These are phyloP conservation scores for Falco novaeseelandiae DNA, from an alignment of 2,797 vertebrate species.

Conservation along the genomic window DNA sequence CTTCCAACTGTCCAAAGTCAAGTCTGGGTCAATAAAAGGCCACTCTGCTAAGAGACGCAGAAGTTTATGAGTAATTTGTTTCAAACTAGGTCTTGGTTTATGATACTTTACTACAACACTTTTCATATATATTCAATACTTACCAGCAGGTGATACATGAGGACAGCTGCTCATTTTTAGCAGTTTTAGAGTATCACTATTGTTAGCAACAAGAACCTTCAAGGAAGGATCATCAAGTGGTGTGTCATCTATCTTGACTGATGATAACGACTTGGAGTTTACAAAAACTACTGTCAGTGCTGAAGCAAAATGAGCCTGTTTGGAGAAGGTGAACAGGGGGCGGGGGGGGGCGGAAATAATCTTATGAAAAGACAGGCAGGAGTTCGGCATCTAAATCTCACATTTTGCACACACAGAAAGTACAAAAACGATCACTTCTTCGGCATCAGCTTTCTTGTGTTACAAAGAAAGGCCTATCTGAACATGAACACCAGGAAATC, in stretches of 20 bases:
- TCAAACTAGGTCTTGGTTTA: background rate
- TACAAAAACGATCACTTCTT: background rate
- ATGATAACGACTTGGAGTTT: slow-evolving; percentile 83
- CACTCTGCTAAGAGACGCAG: background rate
- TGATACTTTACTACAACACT: background rate
- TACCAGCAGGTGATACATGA: slow-evolving; percentile 83
- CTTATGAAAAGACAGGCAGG: background rate
- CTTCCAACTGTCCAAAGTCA: background rate
- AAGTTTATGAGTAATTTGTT: background rate
- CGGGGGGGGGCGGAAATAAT: background rate
- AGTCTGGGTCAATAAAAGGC: background rate
- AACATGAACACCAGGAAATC: background rate
- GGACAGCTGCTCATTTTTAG: slow-evolving; percentile 85
- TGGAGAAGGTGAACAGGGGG: background rate
- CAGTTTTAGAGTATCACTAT: slow-evolving; percentile 80
- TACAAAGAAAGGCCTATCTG: background rate
- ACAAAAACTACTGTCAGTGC: slow-evolving; percentile 84
- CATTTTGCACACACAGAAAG: rapidly evolving
- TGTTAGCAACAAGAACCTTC: slow-evolving; percentile 84
- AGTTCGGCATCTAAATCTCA: background rate
- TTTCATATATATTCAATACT: slow-evolving; percentile 4
- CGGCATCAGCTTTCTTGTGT: background rate
- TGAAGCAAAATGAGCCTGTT: slow-evolving; percentile 82
- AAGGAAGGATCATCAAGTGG: slow-evolving; percentile 83
- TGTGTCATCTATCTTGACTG: slow-evolving; percentile 82